A percentile compares a stretch with the other conserved stretches of the same genome.
These are phyloP conservation scores for Agelas oroides DNA, from an alignment of 37 sponge, comb jelly and placozoan species.

Conservation along the genomic window DNA sequence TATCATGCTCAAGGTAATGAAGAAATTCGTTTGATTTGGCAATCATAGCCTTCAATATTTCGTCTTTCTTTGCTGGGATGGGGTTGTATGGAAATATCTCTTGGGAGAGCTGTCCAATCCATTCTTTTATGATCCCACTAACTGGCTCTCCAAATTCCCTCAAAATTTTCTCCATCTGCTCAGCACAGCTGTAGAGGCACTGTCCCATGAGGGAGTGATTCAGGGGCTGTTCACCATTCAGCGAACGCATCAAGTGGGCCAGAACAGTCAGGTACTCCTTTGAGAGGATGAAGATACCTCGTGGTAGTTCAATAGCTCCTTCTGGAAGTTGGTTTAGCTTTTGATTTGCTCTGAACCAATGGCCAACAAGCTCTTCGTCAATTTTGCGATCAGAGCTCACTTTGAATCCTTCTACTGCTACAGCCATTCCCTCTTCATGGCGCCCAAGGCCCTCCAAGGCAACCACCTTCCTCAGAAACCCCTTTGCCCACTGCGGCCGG, in stretches of 20 bases:
- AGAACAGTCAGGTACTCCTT: constrained; percentile 25
- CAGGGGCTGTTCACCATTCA: constrained; percentile 22
- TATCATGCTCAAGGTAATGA: constrained; percentile 10
- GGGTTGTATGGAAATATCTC: constrained; percentile 26
- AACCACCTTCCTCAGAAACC: background rate
- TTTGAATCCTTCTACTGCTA: constrained; percentile 10
- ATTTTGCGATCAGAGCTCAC: constrained; percentile 5
- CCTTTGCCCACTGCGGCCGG: constrained; percentile 55
- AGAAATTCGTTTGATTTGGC: constrained; percentile 1
- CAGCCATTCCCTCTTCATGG: constrained; percentile 16
- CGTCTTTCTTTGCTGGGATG: constrained; percentile 1
- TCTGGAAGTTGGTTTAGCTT: constrained; percentile 24
- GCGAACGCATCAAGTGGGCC: constrained; percentile 15
- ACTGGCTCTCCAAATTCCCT: constrained; percentile 32
- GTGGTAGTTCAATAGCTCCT: constrained; percentile 24
- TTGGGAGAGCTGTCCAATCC: constrained; percentile 2
- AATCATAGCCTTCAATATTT: constrained; percentile 2
- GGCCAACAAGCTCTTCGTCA: constrained; percentile 9
- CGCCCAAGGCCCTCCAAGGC: constrained; percentile 25
- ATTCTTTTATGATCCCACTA: constrained; percentile 9
- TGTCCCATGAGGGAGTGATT: constrained; percentile 1
- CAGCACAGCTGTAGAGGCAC: constrained; percentile 26
- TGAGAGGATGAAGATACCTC: constrained; percentile 26
- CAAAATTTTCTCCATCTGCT: constrained; percentile 15
- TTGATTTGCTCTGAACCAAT: constrained; percentile 30